Conservation (phyloP, 2,888 invertebrate genomes). For the Lasioglossum leucozonium region DNA sequence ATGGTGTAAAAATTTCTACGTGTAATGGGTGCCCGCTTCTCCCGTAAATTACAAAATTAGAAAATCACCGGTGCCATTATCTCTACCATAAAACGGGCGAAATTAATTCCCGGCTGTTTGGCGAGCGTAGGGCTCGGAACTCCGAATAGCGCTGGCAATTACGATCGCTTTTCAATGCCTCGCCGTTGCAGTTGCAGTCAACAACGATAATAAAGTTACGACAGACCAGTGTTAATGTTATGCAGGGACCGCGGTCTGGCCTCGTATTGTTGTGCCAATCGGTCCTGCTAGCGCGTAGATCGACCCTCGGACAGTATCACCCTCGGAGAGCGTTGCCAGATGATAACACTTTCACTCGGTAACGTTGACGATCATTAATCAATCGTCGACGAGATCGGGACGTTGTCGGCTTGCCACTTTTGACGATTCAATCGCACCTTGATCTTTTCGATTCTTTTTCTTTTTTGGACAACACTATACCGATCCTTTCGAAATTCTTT, state of each 20-base stretch:
- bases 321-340: conserved; percentile 43
- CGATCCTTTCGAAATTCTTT: not conserved
- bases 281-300: conserved; percentile 45
- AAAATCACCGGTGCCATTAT: conserved; percentile 15
- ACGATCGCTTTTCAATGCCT: conserved; percentile 39
- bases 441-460: not conserved
- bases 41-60: conserved; percentile 25
- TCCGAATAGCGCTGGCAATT: conserved; percentile 26
- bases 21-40: not conserved
- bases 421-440: conserved; percentile 13
- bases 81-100: not conserved
- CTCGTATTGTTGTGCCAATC: conserved; percentile 56
- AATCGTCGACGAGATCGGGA: conserved; percentile 17
- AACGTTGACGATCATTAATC: conserved; percentile 40
- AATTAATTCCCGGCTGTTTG: conserved; percentile 22
- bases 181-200: conserved; percentile 35
- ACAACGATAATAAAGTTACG: conserved; percentile 52
- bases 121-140: conserved; percentile 14
- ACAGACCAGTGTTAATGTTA: conserved; percentile 58
- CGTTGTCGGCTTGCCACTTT: not conserved
- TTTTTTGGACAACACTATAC: not conserved
- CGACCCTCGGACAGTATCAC: conserved; percentile 37
- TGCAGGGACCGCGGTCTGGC: conserved; percentile 40
- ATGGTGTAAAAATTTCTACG: not conserved
- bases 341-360: conserved; percentile 52